Conservation (phyloP, 2,113 vertebrate genomes). For the Carassius auratus region DNA sequence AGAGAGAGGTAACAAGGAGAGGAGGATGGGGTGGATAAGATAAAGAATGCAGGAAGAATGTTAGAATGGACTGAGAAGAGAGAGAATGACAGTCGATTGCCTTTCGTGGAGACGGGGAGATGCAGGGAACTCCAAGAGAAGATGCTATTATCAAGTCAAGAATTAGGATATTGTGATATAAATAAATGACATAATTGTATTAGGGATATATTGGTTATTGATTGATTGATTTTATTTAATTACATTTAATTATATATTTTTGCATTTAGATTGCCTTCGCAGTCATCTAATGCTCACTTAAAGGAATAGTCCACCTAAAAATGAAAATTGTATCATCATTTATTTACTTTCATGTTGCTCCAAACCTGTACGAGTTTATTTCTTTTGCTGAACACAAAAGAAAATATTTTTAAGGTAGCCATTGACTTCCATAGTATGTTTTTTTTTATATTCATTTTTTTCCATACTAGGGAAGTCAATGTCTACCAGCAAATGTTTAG, state of each 20-base stretch:
- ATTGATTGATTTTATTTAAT: not conserved
- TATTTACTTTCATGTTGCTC: too few relatives aligned
- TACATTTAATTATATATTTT: not conserved
- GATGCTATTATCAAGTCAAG: not conserved
- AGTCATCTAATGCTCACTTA: too few relatives aligned
- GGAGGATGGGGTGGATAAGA: not conserved
- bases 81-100: not conserved
- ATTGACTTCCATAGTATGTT: too few relatives aligned
- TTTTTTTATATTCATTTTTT: too few relatives aligned
- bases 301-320: too few relatives aligned
- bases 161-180: not conserved
- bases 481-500: too few relatives aligned
- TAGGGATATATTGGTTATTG: not conserved
- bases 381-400: too few relatives aligned
- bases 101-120: not conserved
- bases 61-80: slow-evolving; percentile 14
- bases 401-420: too few relatives aligned
- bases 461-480: too few relatives aligned
- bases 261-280: not conserved
- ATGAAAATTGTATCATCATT: too few relatives aligned
- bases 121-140: not conserved
- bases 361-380: too few relatives aligned
- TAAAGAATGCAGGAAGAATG: slow-evolving; percentile 14
- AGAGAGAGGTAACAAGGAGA: slow-evolving; percentile 26
- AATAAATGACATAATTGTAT: not conserved